Base-by-base conservation (phyloP, 2,888 invertebrate species). In the Frankliniella fusca region DNA sequence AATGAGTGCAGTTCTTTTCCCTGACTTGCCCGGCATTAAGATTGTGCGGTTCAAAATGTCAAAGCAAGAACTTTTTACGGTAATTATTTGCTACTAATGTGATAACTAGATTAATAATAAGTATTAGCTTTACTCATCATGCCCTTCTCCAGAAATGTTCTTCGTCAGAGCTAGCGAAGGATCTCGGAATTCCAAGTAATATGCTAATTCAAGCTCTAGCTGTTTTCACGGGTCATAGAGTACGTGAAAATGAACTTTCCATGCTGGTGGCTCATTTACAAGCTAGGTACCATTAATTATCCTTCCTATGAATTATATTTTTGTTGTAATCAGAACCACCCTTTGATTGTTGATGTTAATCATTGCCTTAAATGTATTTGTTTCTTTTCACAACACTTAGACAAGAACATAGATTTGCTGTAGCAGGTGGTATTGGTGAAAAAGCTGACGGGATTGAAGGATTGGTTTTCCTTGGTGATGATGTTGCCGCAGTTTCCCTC, bases 121-220 rank as follows among this genome's bases (percentile, higher is more conserved):
- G n/a, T n/a, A n/a, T n/a, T n/a, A n/a, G n/a, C n/a, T n/a, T 54
- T 54, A 54, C 20, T n/a, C n/a, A n/a, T 54, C 20, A 9, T 50
- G 50, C 50, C 50, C 9, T 50, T 9, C 10, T 54, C n/a, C 54
- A 54, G 54, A 20, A 54, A 54, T 20, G 20, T 54, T 3, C 20
- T 54, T 54, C 54, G 12, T 54, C 7, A 18, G 54, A 54, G 10
- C 54, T 54, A 20, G 54, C 12, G 15, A 54, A 18, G 54, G 11
- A 23, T 20, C 23, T 70, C 8, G 70, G 70, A 23, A 11, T 70
- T 11, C 70, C 70, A 11, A 11, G 70, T 9, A 23, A 70, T 23
- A 70, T 70, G 70, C 70, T 70, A n/a, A 70, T 70, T 23, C 70
- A 70, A 70, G 70, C 70, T 70, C 8, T 70, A 23, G 70, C 23